Base-by-base conservation (phyloP, 2,888 invertebrate genomes). In the Celastrina argiolus region DNA sequence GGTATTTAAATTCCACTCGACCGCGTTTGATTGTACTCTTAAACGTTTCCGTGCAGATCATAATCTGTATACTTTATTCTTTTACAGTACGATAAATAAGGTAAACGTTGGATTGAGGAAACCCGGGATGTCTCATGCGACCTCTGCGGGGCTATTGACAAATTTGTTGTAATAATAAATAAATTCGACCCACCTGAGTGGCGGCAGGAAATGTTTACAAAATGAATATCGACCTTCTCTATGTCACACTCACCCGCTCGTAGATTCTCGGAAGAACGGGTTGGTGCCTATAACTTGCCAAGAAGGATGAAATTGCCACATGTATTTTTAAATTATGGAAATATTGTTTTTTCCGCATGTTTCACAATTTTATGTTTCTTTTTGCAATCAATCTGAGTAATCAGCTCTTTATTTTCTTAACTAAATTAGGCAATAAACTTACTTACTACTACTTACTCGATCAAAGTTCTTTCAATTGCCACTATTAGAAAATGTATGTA, bases 11-110 rank as follows among this genome's bases (percentile, higher is more conserved):
- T 56, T 22, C 56, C 45, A 28, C 58, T 56, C 39, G 63, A 45
- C 63, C 34, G 39, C 45, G 51, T 67, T 58, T 26, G 65, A 68
- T 66, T 63, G 64, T 66, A 65, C n/a, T 58, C 64, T 69, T 67
- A 67, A 66, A 51, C 45, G 39, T 63, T 64, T 64, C 45, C 36
- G 45, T 34, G 36, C 36, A 31, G 22, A 63, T 56, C 56, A 39
- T 65, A 58, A 28, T 65, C 31, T 61, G 36, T 61, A 14, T 39
- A 22, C 22, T 61, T 61, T 61, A 61, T 61, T 36, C 36, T 61
- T 61, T 61, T 39, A 36, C 18, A 61, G 14, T 36, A 26, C 36
- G 22, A 61, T 36, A 61, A 61, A 61, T 22, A 61, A 36, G 22
- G 61, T 14, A 22, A 36, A 12, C 18, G 36, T 36, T 61, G 61